A percentile compares a stretch with the other conserved stretches of the same genome.
Evolutionary conservation across 2,888 invertebrate genomes (phyloP).

Genomic region (Matsumyia berberina): DNA sequence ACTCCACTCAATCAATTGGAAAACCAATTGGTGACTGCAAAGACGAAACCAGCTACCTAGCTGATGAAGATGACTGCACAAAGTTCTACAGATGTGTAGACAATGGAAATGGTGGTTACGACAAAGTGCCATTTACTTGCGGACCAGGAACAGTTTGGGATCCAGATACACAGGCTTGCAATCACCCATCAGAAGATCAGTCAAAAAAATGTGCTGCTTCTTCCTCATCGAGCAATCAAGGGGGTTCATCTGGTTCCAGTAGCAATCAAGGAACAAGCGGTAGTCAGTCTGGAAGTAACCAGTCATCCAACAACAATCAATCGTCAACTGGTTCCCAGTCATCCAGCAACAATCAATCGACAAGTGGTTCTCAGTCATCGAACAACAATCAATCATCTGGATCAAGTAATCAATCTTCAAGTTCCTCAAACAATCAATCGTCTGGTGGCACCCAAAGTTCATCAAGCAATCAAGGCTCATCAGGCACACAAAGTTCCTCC

Average conservation of each 20-base stretch:
- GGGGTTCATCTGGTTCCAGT: conserved; percentile 24
- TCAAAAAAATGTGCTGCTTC: conserved; percentile 53
- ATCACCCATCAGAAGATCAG: conserved; percentile 80
- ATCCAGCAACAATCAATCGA: conserved; percentile 59
- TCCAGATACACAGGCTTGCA: conserved; percentile 85
- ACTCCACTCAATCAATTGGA: neutral
- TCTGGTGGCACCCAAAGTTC: conserved; percentile 54
- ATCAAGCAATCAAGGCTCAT: conserved; percentile 41
- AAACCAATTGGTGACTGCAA: conserved; percentile 79
- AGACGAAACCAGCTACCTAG: conserved; percentile 83
- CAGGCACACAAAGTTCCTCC: conserved; percentile 24
- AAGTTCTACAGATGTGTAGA: conserved; percentile 87
- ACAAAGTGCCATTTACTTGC: conserved; percentile 85
- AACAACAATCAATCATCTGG: conserved; percentile 60
- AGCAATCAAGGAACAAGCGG: conserved; percentile 41
- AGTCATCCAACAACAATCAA: conserved; percentile 30
- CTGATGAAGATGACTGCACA: conserved; percentile 85
- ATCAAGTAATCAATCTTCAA: conserved; percentile 49
- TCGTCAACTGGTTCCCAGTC: conserved; percentile 23
- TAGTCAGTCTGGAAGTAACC: conserved; percentile 14
- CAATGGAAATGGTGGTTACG: conserved; percentile 84
- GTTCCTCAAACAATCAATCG: conserved; percentile 39
- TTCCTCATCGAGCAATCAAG: conserved; percentile 33
- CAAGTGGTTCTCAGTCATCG: conserved; percentile 20
- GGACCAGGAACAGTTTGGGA: conserved; percentile 87